Percentiles rank a stretch among this genome's conserved stretches.
These are phyloP conservation scores for Taurulus bubalis DNA, from an alignment of 2,113 vertebrate genomes.

Conservation along the genomic window DNA sequence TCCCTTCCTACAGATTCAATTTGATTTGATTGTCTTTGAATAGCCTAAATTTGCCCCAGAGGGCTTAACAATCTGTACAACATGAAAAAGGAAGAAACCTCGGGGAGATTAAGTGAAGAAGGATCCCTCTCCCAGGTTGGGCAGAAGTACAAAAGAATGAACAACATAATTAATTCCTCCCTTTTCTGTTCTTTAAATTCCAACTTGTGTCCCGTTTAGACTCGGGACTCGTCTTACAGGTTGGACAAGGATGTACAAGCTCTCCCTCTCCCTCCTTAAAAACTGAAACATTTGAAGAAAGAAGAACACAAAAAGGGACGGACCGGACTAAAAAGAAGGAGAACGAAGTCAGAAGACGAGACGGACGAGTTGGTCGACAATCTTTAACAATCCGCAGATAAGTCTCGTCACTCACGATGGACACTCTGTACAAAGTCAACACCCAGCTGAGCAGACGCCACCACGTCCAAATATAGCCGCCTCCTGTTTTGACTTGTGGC, in stretches of 20 bases:
- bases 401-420: background rate
- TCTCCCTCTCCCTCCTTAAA: background rate
- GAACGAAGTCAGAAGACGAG: background rate
- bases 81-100: background rate
- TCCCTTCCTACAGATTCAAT: conserved; percentile 19
- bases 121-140: background rate
- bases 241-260: conserved; percentile 41
- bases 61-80: background rate
- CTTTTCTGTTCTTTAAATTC: conserved; percentile 33
- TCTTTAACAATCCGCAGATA: conserved; percentile 1
- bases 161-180: conserved; percentile 22
- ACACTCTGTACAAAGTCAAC: conserved; percentile 35
- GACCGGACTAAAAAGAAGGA: background rate
- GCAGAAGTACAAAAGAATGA: background rate
- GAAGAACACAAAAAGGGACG: background rate
- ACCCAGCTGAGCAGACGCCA: conserved; percentile 27
- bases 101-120: background rate
- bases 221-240: conserved; percentile 72
- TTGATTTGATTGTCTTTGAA: background rate
- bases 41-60: background rate
- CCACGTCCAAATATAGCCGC: conserved; percentile 58
- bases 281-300: background rate
- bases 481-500: conserved; percentile 35
- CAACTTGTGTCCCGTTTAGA: conserved; percentile 18
- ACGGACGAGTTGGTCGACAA: conserved; percentile 13